Evolutionary conservation across 2,888 invertebrate genomes (phyloP), one percentile per base, ranked within the genome.

Genomic region (Drosophila atripex): DNA sequence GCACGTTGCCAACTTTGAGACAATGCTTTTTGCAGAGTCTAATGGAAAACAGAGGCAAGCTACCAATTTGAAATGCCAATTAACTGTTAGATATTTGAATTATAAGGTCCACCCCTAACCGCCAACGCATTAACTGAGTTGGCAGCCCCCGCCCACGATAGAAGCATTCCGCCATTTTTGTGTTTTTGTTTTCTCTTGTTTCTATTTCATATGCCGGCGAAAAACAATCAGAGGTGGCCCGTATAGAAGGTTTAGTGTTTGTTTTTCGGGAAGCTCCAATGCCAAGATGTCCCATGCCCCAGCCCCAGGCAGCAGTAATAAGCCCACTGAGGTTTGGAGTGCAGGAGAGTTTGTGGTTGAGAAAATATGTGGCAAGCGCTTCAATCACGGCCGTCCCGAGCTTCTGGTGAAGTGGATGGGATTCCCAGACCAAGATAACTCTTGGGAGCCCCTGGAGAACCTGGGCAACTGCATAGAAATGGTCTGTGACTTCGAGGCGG

Each of bases 381-480:
- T 14, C 6, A 14, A 9, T 0, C 7, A 55, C 18, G 73, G 74
- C 0, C 66, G 55, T 0, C 12, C 50, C 1, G 57, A 71, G 1
- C 16, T 66, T 0, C 39, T 60, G 1, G 7, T 80, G 0, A 76
- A 71, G 9, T 77, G 84, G 84, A 0, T 3, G 2, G 68, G 50
- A 1, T 71, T 35, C 12, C n/a, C 56, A 0, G 0, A n/a, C 0
- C 9, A 45, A 2, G 18, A 65, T 0, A 66, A 50, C 14, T 70
- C 73, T 0, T 80, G 80, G 80, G 84, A 75, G 39, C 59, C 63
- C 4, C 14, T 61, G 6, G 56, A 75, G 4, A 49, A 57, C 12
- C 9, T 83, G 3, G 23, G 28, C 0, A 49, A 54, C 0, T 68
- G 65, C 25, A n/a, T 60, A 12, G 8, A 5, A 0, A 11, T 77